Evolutionary conservation across 2,888 invertebrate species (phyloP).

Genomic region (Dolichomitus sp.): DNA sequence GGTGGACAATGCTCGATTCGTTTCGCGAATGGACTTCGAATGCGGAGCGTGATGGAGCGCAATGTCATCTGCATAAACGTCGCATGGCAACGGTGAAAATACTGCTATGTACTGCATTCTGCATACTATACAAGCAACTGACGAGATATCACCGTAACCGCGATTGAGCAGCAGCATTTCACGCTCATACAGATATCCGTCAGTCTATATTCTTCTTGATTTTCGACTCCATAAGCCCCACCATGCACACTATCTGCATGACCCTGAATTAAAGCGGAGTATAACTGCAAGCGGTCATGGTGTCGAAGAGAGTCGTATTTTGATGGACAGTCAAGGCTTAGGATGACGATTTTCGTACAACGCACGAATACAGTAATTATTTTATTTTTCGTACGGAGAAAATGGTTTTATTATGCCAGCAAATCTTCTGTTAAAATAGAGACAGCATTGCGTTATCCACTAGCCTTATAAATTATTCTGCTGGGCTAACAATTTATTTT

Average conservation of each 20-base stretch:
- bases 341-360: no score
- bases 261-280: not conserved
- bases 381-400: no score
- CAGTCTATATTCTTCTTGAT: not conserved
- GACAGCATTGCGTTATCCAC: no score
- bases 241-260: not conserved
- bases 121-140: slow-evolving; percentile 2
- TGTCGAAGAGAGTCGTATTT: not conserved
- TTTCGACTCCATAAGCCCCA: not conserved
- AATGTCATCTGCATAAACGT: slow-evolving; percentile 60
- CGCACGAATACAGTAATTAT: no score
- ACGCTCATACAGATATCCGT: not conserved
- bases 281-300: not conserved
- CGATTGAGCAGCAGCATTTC: slow-evolving; percentile 5
- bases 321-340: not conserved
- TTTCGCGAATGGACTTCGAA: slow-evolving; percentile 50
- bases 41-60: slow-evolving; percentile 47
- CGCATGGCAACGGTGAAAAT: slow-evolving; percentile 48
- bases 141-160: slow-evolving; percentile 12
- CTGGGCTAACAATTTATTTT: no score
- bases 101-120: slow-evolving; percentile 19
- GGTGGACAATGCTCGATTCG: slow-evolving; percentile 48
- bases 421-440: no score
- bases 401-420: no score
- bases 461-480: no score